Evolutionary conservation across 2,113 vertebrate species (phyloP).

Genomic region (Ancistrus triradiatus): DNA sequence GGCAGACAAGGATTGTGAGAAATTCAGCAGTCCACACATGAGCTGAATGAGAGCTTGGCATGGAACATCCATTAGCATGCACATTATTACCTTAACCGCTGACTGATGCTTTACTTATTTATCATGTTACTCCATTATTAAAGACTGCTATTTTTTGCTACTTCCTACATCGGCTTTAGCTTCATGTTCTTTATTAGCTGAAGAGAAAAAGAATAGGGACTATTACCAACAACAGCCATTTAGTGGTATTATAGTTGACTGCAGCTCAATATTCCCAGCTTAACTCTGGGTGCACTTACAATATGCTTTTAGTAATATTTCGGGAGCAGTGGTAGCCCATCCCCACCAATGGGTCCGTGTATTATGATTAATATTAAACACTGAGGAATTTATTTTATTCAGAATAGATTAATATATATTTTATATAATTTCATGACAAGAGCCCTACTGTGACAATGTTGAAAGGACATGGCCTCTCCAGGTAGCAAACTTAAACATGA

Average conservation of each 20-base stretch:
- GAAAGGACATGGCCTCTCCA: too few species aligned
- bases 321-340: not conserved
- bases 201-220: not conserved
- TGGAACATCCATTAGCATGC: not conserved
- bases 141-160: constrained; percentile 7
- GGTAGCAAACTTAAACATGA: too few species aligned
- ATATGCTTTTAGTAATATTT: not conserved
- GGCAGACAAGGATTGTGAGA: constrained; percentile 56
- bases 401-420: too few species aligned
- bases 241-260: not conserved
- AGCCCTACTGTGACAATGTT: too few species aligned
- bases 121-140: constrained; percentile 22
- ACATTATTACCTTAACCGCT: constrained; percentile 3
- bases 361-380: too few species aligned
- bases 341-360: too few species aligned
- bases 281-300: not conserved
- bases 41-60: not conserved
- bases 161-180: constrained; percentile 3
- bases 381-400: too few species aligned
- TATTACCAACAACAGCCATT: not conserved
- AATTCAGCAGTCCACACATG: constrained; percentile 5
- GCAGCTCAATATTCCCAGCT: not conserved
- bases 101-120: constrained; percentile 14
- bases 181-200: constrained; percentile 7
- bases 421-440: too few species aligned